Conservation (phyloP, 2,888 invertebrate genomes). For the Parapristionchus giblindavisi region DNA sequence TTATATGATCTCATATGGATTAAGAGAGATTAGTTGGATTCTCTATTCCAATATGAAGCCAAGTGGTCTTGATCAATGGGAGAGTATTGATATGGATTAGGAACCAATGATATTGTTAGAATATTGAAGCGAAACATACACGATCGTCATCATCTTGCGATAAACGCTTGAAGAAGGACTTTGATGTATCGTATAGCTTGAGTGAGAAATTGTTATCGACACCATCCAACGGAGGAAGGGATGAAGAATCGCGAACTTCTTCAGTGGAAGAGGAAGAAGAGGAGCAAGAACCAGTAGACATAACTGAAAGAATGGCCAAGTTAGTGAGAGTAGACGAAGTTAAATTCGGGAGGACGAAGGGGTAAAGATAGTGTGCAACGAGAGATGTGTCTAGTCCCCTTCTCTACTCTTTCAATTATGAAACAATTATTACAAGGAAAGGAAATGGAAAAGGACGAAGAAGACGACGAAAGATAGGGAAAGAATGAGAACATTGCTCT, state of each 20-base stretch:
- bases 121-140: no score
- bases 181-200: conserved; percentile 31
- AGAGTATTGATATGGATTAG: no score
- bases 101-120: no score
- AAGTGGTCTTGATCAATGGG: no score
- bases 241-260: not conserved
- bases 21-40: no score
- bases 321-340: conserved; percentile 11
- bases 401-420: no score
- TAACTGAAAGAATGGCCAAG: not conserved
- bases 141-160: conserved; percentile 30
- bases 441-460: not conserved
- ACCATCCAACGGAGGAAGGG: not conserved
- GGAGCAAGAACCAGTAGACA: not conserved
- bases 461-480: not conserved
- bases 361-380: not conserved
- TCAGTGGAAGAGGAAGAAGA: not conserved
- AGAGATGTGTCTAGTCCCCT: no score
- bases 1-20: no score
- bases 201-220: not conserved
- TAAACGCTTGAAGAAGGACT: conserved; percentile 34
- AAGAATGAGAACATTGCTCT: no score
- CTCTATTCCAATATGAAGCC: no score
- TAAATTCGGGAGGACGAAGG: not conserved
- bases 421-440: conserved; percentile 23